Evolutionary conservation across 2,888 invertebrate genomes (phyloP).

Genomic region (Drosophila lutescens): DNA sequence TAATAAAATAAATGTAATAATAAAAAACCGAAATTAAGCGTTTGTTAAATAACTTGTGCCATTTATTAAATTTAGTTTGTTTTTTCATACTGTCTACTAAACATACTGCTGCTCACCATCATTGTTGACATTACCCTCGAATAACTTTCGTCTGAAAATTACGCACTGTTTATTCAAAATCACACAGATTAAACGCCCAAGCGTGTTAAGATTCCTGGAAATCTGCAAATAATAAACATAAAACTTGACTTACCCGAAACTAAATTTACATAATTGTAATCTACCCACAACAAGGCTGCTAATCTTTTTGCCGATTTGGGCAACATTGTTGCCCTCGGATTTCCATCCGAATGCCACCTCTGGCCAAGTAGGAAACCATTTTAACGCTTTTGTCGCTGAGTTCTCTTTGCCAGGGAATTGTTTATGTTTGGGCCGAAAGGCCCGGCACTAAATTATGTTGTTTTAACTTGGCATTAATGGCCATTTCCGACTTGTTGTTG

Average conservation of each 20-base stretch:
- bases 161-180: slow-evolving; percentile 4
- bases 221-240: slow-evolving; percentile 4
- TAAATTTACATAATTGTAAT: slow-evolving; percentile 35
- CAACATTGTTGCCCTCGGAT: slow-evolving; percentile 34
- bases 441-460: slow-evolving; percentile 67
- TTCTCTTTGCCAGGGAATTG: slow-evolving; percentile 54
- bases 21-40: no score
- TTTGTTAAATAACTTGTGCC: no score
- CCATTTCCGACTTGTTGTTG: slow-evolving; percentile 40
- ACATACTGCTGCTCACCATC: neutral
- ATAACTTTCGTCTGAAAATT: neutral
- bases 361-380: slow-evolving; percentile 20
- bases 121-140: neutral
- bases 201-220: slow-evolving; percentile 3
- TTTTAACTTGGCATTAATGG: slow-evolving; percentile 68
- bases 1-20: no score
- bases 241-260: slow-evolving; percentile 5
- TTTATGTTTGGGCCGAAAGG: slow-evolving; percentile 61
- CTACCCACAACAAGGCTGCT: slow-evolving; percentile 33
- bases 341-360: neutral
- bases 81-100: no score
- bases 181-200: neutral
- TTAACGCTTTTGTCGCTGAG: slow-evolving; percentile 37
- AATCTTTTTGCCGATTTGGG: slow-evolving; percentile 26
- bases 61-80: no score